Conservation (phyloP, 1,140 invertebrate species). For the Hormaphis cornu region DNA sequence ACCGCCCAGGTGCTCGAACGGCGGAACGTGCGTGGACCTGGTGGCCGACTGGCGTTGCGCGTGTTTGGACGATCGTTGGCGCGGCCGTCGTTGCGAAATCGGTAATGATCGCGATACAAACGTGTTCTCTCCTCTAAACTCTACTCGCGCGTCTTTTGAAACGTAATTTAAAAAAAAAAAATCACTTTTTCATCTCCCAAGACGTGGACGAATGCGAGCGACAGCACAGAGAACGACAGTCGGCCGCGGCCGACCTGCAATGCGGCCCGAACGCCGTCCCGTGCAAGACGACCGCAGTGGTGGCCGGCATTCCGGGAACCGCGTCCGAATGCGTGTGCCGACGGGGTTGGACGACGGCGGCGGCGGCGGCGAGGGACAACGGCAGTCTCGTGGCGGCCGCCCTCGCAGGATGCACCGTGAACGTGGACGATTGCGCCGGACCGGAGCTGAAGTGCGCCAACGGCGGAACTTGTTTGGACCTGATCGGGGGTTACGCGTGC, state of each 20-base stretch:
- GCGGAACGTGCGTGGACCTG: slow-evolving; percentile 62
- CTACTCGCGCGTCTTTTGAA: not conserved
- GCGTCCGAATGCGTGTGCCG: slow-evolving; percentile 64
- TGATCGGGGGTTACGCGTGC: slow-evolving; percentile 72
- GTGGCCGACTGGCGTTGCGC: slow-evolving; percentile 69
- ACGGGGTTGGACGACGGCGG: slow-evolving; percentile 76
- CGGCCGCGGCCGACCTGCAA: not conserved
- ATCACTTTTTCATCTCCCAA: not conserved
- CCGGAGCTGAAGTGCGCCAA: slow-evolving; percentile 60
- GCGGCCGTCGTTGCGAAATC: slow-evolving; percentile 54
- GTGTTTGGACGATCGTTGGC: slow-evolving; percentile 60
- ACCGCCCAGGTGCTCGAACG: slow-evolving; percentile 56
- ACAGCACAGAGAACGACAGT: not conserved
- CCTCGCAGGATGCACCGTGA: slow-evolving; percentile 62
- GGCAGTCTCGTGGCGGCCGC: not conserved
- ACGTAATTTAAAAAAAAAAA: not conserved
- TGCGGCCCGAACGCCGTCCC: slow-evolving; percentile 1
- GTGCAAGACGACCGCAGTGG: not conserved
- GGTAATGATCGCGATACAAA: slow-evolving; percentile 43
- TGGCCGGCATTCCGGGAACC: slow-evolving; percentile 43
- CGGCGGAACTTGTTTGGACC: slow-evolving; percentile 77
- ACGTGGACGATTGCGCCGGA: slow-evolving; percentile 78
- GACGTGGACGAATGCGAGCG: slow-evolving; percentile 14
- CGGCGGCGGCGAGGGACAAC: not conserved
- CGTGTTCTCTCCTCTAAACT: not conserved